Percentiles rank a stretch among this genome's conserved stretches.
phyloP scores from a whole-genome alignment of 1,140 invertebrate genomes.

The Apolygus lucorum region DNA sequence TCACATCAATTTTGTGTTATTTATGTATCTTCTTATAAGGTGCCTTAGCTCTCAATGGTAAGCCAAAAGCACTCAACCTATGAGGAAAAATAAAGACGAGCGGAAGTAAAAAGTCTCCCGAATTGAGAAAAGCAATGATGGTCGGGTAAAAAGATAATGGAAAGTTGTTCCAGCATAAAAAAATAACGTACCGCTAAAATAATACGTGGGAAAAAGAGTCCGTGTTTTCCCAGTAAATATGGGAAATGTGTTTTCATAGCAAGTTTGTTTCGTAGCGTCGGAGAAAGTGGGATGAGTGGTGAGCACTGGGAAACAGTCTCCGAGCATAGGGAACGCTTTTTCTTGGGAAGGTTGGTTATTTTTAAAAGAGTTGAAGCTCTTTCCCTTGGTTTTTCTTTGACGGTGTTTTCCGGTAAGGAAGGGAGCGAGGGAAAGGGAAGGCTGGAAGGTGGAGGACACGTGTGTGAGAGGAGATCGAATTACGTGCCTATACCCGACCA shows the following conservation, averaged over 20 bases:
- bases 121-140: neutral
- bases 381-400: neutral
- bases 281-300: neutral
- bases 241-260: neutral
- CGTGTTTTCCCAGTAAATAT: neutral
- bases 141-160: neutral
- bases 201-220: neutral
- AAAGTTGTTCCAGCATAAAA: neutral
- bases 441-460: neutral
- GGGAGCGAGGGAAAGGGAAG: neutral
- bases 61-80: neutral
- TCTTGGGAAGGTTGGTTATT: neutral
- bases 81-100: neutral
- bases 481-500: neutral
- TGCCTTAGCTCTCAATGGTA: neutral
- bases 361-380: neutral
- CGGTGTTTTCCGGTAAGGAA: neutral
- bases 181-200: neutral
- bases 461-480: neutral
- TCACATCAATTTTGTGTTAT: no score
- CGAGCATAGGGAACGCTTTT: no score
- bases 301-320: neutral
- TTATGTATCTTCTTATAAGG: no score
- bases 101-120: neutral
- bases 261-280: neutral